These are phyloP conservation scores for Triplophysa siluroides DNA, from an alignment of 2,113 vertebrate species.

Conservation along the genomic window DNA sequence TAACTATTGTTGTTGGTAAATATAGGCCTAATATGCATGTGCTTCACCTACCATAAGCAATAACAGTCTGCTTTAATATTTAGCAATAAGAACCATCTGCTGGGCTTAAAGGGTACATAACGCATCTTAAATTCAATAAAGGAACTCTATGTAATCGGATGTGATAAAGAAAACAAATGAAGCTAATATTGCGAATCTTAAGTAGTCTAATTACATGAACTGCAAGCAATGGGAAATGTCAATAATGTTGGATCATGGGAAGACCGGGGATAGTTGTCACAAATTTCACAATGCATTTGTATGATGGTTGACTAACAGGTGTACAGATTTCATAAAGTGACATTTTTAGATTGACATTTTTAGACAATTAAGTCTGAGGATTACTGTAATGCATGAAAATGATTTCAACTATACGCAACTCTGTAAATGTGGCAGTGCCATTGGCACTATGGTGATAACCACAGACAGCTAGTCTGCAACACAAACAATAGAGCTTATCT, in stretches of 20 bases:
- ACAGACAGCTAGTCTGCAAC: slow-evolving; percentile 54
- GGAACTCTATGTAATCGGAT: no score
- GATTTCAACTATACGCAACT: no score
- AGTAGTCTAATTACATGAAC: neutral
- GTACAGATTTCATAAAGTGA: no score
- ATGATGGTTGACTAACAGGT: no score
- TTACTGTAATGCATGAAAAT: neutral
- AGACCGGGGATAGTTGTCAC: neutral
- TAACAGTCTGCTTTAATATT: slow-evolving; percentile 67
- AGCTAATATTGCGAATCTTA: no score
- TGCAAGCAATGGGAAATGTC: neutral
- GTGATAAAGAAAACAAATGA: neutral
- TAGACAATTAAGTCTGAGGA: no score
- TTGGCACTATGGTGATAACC: slow-evolving; percentile 25
- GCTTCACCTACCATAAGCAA: slow-evolving; percentile 66
- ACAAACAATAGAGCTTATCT: slow-evolving; percentile 68
- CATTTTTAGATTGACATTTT: no score
- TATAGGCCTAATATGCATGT: slow-evolving; percentile 62
- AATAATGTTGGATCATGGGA: neutral
- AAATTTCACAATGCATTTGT: no score
- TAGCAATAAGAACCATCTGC: slow-evolving; percentile 73
- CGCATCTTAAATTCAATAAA: no score
- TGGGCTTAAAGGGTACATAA: neutral
- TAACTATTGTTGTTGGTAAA: slow-evolving; percentile 76
- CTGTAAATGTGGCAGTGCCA: neutral